Percentiles rank a stretch among this genome's conserved stretches.
phyloP scores from a whole-genome alignment of 2,888 invertebrate genomes.

The Gandaritis pyraliata region DNA sequence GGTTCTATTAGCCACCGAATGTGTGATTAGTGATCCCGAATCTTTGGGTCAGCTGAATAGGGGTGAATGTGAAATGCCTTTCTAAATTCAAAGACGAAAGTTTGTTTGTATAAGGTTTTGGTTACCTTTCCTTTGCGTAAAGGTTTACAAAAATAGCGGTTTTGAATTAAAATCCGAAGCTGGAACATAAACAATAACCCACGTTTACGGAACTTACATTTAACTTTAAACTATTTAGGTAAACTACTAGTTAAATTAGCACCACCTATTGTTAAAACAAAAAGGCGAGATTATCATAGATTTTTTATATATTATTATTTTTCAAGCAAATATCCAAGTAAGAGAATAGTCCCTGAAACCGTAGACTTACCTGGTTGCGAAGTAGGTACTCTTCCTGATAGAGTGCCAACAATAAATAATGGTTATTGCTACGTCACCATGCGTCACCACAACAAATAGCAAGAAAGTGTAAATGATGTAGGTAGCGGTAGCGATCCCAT shows the following conservation, averaged over 20 bases:
- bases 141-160: slow-evolving; percentile 20
- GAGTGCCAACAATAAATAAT: slow-evolving; percentile 51
- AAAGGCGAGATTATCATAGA: no score
- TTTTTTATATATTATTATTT: no score
- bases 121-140: neutral
- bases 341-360: slow-evolving; percentile 8
- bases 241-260: no score
- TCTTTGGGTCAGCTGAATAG: slow-evolving; percentile 30
- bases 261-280: no score
- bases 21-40: slow-evolving; percentile 38
- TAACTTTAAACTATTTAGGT: no score
- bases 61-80: slow-evolving; percentile 25
- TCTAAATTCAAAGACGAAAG: slow-evolving; percentile 26
- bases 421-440: slow-evolving; percentile 52
- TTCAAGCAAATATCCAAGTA: neutral
- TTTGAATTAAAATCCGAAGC: slow-evolving; percentile 20
- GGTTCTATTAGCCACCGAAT: slow-evolving; percentile 37
- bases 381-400: slow-evolving; percentile 39
- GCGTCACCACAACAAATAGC: slow-evolving; percentile 42
- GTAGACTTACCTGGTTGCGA: slow-evolving; percentile 20
- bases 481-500: no score
- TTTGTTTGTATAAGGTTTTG: slow-evolving; percentile 24
- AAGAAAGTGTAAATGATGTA: slow-evolving; percentile 50
- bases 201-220: no score
- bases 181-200: no score